Conservation (phyloP, 2,888 invertebrate species). For the Lumbricus terrestris region DNA sequence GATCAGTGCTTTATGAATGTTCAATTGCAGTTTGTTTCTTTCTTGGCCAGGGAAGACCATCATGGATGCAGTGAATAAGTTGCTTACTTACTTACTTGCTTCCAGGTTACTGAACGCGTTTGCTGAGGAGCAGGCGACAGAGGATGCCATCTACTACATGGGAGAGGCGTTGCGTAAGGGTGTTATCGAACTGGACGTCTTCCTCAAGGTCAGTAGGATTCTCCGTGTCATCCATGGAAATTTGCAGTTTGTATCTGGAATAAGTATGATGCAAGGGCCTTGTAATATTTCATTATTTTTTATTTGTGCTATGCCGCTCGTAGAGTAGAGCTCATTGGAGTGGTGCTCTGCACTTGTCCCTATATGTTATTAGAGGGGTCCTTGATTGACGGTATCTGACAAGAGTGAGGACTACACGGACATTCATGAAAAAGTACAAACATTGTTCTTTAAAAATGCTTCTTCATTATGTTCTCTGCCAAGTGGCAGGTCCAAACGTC, state of each 20-base stretch:
- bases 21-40: too few relatives aligned
- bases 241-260: neutral
- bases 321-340: too few relatives aligned
- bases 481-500: too few relatives aligned
- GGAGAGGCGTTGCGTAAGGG: slow-evolving; percentile 89
- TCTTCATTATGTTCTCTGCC: too few relatives aligned
- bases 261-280: neutral
- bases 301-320: too few relatives aligned
- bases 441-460: too few relatives aligned
- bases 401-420: neutral
- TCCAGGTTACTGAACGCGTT: slow-evolving; percentile 83
- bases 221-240: neutral
- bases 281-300: too few relatives aligned
- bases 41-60: too few relatives aligned
- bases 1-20: too few relatives aligned
- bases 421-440: neutral
- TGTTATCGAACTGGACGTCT: slow-evolving; percentile 91
- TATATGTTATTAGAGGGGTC: too few relatives aligned
- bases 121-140: slow-evolving; percentile 95
- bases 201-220: slow-evolving; percentile 70
- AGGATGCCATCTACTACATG: slow-evolving; percentile 97
- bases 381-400: neutral
- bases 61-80: too few relatives aligned
- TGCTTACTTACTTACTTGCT: slow-evolving; percentile 36
- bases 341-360: too few relatives aligned